Base-by-base conservation (phyloP, 2,113 vertebrate genomes). In the Nestor notabilis region DNA sequence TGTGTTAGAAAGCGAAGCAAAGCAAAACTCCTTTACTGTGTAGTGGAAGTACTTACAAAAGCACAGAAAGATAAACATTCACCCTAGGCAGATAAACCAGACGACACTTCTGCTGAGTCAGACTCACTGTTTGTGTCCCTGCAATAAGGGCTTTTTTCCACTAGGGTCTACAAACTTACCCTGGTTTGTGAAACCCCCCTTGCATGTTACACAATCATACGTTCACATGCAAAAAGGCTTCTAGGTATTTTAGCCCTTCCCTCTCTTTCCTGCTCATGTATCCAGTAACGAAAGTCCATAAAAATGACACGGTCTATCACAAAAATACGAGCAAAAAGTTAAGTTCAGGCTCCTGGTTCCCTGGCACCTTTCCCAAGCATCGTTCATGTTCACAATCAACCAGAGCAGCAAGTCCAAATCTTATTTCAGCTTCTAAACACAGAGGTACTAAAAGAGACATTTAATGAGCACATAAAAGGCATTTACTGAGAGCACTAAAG, bases 341-440 rank as follows among this genome's bases (percentile, higher is more conserved):
- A 35, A 39, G 31, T 19, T 50, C 31, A 17, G 23, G 13, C 43
- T 31, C 55, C 37, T 9, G 2, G 33, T 11, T 64, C 25, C 46
- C 50, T 2, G 0, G 10, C 41, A 24, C 20, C 5, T 24, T 50
- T 27, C 55, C 43, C 4, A 33, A 47, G 55, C 2, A 7, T 4
- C 21, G 0, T 5, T 77, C 81, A 17, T 1, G 0, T 4, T 43
- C 87, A 11, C 71, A 17, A 0, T 5, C 17, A 17, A 16, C 39
- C 37, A 13, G 11, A 46, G 29, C 49, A 52, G 27, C 3, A 1
- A 61, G 41, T 17, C 65, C 53, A 33, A n/a, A 23, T 0, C 41
- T 61, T 13, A 4, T 16, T 28, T 27, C 56, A 7, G 52, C 11
- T 50, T 16, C 70, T 24, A 52, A 56, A 68, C 1, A 11, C 56